Evolutionary conservation across 2,113 vertebrate genomes (phyloP).

Genomic region (Cisticola juncidis): DNA sequence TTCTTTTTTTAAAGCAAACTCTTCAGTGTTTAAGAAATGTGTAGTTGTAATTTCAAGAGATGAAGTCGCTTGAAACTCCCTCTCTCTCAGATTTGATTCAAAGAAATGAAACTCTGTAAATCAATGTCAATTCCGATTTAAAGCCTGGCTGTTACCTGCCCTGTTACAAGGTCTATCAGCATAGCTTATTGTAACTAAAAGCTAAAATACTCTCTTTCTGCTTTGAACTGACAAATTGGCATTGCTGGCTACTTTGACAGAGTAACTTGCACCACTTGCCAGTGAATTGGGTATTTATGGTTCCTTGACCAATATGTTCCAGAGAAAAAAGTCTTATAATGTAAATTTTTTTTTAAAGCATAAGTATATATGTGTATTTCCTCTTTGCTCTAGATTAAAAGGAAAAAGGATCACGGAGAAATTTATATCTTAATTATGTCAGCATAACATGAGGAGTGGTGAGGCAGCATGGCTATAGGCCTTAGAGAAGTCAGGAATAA

Average conservation of each 20-base stretch:
- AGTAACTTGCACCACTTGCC: background rate
- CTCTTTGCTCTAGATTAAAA: background rate
- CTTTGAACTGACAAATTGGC: conserved; percentile 2
- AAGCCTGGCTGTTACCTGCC: conserved; percentile 42
- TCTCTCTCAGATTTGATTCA: conserved; percentile 35
- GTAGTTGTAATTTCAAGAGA: background rate
- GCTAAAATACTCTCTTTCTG: conserved; percentile 44
- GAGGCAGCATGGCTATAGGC: background rate
- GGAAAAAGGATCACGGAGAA: background rate
- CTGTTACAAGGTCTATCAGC: conserved; percentile 48
- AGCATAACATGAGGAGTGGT: background rate
- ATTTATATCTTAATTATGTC: background rate
- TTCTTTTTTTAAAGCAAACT: background rate
- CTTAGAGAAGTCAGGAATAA: background rate
- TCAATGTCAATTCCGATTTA: conserved; percentile 59
- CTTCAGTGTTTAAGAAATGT: background rate
- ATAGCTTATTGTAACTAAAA: conserved; percentile 52
- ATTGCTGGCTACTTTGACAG: background rate
- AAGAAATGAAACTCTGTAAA: conserved; percentile 54
- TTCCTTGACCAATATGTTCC: background rate
- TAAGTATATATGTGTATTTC: background rate
- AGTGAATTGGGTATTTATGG: background rate
- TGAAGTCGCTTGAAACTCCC: conserved; percentile 6
- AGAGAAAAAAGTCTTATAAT: background rate
- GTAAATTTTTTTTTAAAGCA: background rate